These are phyloP conservation scores for Bradypodion ventrale DNA, from an alignment of 2,797 vertebrate genomes.

Conservation along the genomic window DNA sequence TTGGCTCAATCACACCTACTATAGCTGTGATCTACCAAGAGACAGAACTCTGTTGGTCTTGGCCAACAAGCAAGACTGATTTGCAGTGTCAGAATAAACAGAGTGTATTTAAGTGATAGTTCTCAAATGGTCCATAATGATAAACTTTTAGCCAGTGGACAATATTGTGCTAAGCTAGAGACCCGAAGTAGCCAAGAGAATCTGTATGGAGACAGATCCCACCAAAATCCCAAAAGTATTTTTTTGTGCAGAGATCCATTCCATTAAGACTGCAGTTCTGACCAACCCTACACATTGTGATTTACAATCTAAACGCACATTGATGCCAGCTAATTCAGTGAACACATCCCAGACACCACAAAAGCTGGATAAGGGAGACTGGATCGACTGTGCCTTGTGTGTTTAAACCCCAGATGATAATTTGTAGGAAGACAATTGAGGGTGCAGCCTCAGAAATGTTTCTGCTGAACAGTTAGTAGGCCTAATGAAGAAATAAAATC, in stretches of 20 bases:
- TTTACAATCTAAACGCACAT: not conserved
- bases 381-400: not conserved
- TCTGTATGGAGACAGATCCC: not conserved
- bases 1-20: not conserved
- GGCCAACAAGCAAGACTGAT: not conserved
- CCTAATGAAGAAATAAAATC: not conserved
- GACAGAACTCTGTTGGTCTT: not conserved
- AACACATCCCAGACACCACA: not conserved
- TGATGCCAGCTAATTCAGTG: not conserved
- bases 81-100: not conserved
- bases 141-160: not conserved
- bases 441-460: not conserved
- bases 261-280: not conserved
- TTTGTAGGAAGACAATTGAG: not conserved
- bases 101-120: not conserved
- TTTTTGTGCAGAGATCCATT: not conserved
- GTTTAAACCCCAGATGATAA: not conserved
- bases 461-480: not conserved
- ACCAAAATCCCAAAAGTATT: no score
- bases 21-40: not conserved
- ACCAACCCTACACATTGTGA: not conserved
- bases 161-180: not conserved
- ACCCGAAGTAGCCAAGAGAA: not conserved
- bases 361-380: not conserved
- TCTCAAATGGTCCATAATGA: not conserved